Base-by-base conservation (phyloP, 2,888 invertebrate species). In the Cheiracanthium punctorium region DNA sequence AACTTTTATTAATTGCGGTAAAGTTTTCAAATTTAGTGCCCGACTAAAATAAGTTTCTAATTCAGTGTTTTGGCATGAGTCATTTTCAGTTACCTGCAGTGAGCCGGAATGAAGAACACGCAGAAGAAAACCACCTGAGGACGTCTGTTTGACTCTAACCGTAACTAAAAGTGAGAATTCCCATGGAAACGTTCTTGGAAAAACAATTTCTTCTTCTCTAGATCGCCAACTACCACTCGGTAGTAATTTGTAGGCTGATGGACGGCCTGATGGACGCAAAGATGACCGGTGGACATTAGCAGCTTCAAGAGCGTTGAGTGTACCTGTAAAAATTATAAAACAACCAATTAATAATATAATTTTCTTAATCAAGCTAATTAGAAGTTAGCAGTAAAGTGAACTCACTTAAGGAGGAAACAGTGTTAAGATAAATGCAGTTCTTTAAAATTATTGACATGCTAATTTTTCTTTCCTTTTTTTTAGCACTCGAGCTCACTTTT, bases 181-280 rank as follows among this genome's bases (percentile, higher is more conserved):
- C 87, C 87, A 87, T 2, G 87, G 87, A 58, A 87, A 87, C 7
- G 87, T 87, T 33, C 86, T 52, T 7, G 86, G 86, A n/a, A 86
- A 86, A 14, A 75, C 29, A 1, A 86, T 37, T 20, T 80, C 75
- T 20, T 86, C 86, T 20, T 80, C 64, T 8, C 48, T 24, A n/a
- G 86, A 86, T 10, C 76, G 43, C 87, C 87, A 87, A 0, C 81
- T 67, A 0, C 81, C 81, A 20, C 69, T 81, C 14, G 87, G 77
- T 64, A 87, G 58, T 8, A 87, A n/a, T 20, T 71, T 74, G 29
- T 81, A 87, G 33, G 87, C 87, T n/a, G 87, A 48, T 0, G 80
- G 80, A 1, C 87, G 87, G 12, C 80, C 77, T 1, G 76, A 17
- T 10, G 87, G 81, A 12, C 72, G 81, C 0, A 87, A 72, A 28